Evolutionary conservation across 2,888 invertebrate species (phyloP), one percentile per base, ranked within the genome.

Genomic region (Diploptera punctata): DNA sequence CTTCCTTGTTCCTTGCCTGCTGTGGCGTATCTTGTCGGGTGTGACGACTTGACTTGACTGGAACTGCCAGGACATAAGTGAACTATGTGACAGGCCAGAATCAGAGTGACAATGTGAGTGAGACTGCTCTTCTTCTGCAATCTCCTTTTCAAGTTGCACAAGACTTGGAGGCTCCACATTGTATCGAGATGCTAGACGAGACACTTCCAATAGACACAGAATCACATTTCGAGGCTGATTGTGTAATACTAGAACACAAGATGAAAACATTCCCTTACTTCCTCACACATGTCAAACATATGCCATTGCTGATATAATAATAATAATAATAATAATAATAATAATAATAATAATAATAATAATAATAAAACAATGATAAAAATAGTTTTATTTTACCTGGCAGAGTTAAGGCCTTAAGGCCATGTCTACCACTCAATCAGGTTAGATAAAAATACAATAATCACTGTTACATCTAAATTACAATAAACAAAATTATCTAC

Each of bases 141-240:
- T 94, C 85, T 95, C 94, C 79, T 91, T 90, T 84, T 95, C 95
- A 77, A 95, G 86, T 81, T 92, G 91, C 72, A 96, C 93, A 73
- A 95, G 85, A 29, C 89, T 89, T 0, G 95, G 94, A 0, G 95
- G 94, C 81, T 95, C 95, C 76, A 95, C 84, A 54, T 90, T 90
- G 83, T 88, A 93, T 80, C 88, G 87, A 60, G 91, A 90, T 3
- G 94, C 94, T 71, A 95, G 85, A 72, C 95, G 88, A 0, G 94
- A 93, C 76, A 95, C 91, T 81, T 95, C 95, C 83, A 95, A 84
- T 54, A 96, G 86, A 81, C 94, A 95, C 57, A 95, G 86, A 75
- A 95, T 90, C 67, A 96, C 94, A 79, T 93, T 93, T 0, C 94
- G 87, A 26, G 94, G 93, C 79, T 93, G 92, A 78, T 91, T 91